Base-by-base conservation (phyloP, 1,140 invertebrate species). In the Brachionus angularis region DNA sequence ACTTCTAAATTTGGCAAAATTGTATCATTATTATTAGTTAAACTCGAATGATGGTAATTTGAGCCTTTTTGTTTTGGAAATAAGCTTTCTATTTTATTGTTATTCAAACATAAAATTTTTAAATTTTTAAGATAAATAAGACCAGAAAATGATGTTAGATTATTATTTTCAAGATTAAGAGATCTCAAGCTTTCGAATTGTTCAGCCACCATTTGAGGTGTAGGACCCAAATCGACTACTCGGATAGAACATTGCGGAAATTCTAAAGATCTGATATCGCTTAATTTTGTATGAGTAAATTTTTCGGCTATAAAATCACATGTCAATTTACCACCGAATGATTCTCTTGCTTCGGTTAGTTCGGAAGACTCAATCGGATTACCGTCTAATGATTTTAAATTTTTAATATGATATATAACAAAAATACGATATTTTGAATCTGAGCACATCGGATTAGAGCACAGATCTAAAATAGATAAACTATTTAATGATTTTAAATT, bases 111-210 rank as follows among this genome's bases (percentile, higher is more conserved):
- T 33, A 81, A 74, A 39, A 81, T 79, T 75, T 78, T 76, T 47
- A 82, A 74, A 73, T 80, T 81, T 21, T 75, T 74, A 12, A 82
- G 73, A 71, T 78, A 69, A n/a, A 79, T 75, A 8, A 82, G 73
- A 25, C 80, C 80, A 73, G 77, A 77, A 64, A 82, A 80, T 4
- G 78, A 79, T 2, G 76, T 78, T 36, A 82, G 70, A 70, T 80
- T 80, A 70, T 82, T 82, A 72, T 82, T 76, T 72, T 82, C 79
- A 36, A 82, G 61, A 72, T 82, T 82, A 5, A 82, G 42, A 3
- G 62, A 72, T 4, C 55, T 33, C 0, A 53, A 27, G 16, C 29
- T 42, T 33, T 50, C 36, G 27, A 61, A 52, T 36, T 72, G 72
- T 4, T 64, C 53, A n/a, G 71, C 52, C 7, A 49, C 47, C 29